Conservation (phyloP, 2,888 invertebrate species). For the Drosophila buzzatii region DNA sequence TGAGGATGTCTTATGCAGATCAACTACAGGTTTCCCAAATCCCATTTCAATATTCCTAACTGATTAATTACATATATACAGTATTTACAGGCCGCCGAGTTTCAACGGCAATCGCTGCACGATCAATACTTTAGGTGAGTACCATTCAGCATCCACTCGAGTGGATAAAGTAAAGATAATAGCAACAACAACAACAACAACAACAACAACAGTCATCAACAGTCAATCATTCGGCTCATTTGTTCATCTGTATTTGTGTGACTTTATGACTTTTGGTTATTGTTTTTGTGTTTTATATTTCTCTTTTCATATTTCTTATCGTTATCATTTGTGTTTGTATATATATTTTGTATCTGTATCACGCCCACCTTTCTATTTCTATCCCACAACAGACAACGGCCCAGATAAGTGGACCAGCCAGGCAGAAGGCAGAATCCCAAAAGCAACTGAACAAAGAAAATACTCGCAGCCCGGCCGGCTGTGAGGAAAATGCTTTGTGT, state of each 20-base stretch:
- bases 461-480: slow-evolving; percentile 61
- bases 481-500: slow-evolving; percentile 74
- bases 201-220: slow-evolving; percentile 30
- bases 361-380: slow-evolving; percentile 54
- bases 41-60: slow-evolving; percentile 71
- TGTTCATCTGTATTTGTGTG: slow-evolving; percentile 45
- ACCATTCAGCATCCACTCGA: neutral
- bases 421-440: slow-evolving; percentile 61
- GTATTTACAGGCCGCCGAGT: slow-evolving; percentile 86
- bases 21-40: slow-evolving; percentile 85
- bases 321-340: slow-evolving; percentile 38
- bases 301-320: neutral
- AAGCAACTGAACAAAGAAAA: slow-evolving; percentile 78
- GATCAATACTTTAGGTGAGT: slow-evolving; percentile 86
- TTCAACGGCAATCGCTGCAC: slow-evolving; percentile 85
- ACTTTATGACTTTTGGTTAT: slow-evolving; percentile 59
- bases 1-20: slow-evolving; percentile 86
- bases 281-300: slow-evolving; percentile 10
- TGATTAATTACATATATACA: slow-evolving; percentile 85
- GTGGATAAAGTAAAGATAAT: neutral
- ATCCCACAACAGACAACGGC: slow-evolving; percentile 83
- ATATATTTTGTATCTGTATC: slow-evolving; percentile 59
- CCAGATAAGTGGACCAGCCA: slow-evolving; percentile 84
- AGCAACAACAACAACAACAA: slow-evolving; percentile 10
- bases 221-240: slow-evolving; percentile 56